Evolutionary conservation across 2,113 vertebrate species (phyloP), one percentile per base, ranked within the genome.

Genomic region (Vulpes ferrilata): DNA sequence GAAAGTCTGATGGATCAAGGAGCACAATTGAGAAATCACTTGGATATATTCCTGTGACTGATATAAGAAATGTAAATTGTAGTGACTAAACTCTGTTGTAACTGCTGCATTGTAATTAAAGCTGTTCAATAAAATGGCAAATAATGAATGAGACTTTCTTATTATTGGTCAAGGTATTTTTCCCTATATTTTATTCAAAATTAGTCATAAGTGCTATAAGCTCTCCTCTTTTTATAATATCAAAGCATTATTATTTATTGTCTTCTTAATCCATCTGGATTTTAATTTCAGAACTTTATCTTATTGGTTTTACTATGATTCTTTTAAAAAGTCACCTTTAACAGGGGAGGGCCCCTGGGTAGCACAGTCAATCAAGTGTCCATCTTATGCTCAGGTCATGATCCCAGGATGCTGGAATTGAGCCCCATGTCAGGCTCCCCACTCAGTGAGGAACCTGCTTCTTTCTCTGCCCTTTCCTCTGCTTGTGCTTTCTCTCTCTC

Each of bases 171-270:
- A 62, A 89, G 3, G 0, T 79, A 51, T 74, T 83, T 85, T 60
- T 48, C 7, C 22, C 17, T 84, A 64, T 76, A n/a, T 83, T 96
- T 93, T 93, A 35, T 95, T 27, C 76, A 87, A 88, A 88, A 12
- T 25, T 84, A 9, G 0, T n/a, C 51, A 90, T 25, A 30, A 86
- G 57, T 87, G 7, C 59, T 60, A 65, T 65, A 83, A 84, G 11
- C 16, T 84, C 35, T 81, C 9, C 0, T 67, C 38, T 87, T 73
- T 90, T 69, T 69, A 55, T 35, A 53, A 82, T 87, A 83, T 48
- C 17, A 93, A 78, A 92, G 20, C 53, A 69, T 51, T 90, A 84
- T 64, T 55, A 90, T 79, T 86, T 25, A 82, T n/a, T 80, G 9
- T 51, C 22, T 67, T 79, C 3, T 59, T 74, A 85, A 48, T 7